Evolutionary conservation across 2,797 vertebrate genomes (phyloP).

Genomic region (Premnoplex brunnescens): DNA sequence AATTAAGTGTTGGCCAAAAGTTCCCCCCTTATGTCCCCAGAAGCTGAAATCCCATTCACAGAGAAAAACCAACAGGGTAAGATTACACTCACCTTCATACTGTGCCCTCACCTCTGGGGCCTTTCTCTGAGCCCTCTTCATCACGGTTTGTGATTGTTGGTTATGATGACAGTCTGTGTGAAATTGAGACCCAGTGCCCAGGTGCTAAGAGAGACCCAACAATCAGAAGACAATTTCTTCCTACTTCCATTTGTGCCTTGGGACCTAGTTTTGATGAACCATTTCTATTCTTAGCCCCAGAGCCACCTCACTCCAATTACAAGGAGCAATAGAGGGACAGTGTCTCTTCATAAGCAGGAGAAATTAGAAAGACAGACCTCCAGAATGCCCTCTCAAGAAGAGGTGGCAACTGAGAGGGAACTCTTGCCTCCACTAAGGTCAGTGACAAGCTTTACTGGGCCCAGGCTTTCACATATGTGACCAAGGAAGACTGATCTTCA

Average conservation of each 20-base stretch:
- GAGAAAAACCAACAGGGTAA: neutral
- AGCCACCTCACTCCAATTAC: neutral
- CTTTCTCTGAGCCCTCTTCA: neutral
- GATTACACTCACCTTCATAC: neutral
- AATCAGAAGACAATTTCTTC: neutral
- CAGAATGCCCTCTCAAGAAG: neutral
- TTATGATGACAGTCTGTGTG: neutral
- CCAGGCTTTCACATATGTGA: neutral
- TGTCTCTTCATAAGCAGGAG: neutral
- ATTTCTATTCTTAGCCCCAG: neutral
- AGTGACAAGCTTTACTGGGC: neutral
- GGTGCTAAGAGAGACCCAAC: neutral
- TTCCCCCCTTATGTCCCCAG: neutral
- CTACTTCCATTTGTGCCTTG: neutral
- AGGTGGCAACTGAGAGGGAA: neutral
- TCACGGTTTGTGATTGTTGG: neutral
- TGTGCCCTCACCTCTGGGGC: neutral
- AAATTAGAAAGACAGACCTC: neutral
- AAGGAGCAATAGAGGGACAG: neutral
- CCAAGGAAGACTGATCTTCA: accelerated
- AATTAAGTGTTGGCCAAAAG: neutral
- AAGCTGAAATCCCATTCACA: neutral
- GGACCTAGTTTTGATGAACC: neutral
- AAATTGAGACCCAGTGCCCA: neutral
- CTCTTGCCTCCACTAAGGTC: neutral